Percentiles rank a stretch among this genome's conserved stretches.
phyloP scores from a whole-genome alignment of 92 coral and sea anemone species.

The Heliopora coerulea region DNA sequence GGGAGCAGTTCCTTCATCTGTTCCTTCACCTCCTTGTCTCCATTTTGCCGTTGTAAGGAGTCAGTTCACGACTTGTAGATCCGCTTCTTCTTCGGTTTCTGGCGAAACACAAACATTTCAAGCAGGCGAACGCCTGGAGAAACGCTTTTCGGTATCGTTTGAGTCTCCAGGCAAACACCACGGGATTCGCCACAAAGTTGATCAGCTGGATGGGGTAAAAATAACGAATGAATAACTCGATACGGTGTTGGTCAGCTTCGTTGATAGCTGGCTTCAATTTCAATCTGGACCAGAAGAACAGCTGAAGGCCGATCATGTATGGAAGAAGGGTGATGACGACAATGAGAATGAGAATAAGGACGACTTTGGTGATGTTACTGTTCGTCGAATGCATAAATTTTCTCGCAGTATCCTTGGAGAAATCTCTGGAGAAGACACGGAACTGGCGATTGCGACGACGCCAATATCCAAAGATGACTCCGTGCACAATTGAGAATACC shows the following conservation, averaged over 20 bases:
- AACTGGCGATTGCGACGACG: neutral
- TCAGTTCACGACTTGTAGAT: neutral
- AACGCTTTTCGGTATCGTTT: slow-evolving; percentile 22
- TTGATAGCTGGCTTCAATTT: neutral
- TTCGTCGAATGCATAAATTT: neutral
- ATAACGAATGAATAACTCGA: neutral
- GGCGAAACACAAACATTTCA: neutral
- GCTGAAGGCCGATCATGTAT: slow-evolving; percentile 20
- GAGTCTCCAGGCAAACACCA: slow-evolving; percentile 20
- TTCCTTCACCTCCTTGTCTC: no score
- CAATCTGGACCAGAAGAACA: neutral
- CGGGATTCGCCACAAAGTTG: slow-evolving; percentile 20
- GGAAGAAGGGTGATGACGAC: slow-evolving; percentile 14
- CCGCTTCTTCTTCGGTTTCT: neutral
- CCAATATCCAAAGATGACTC: neutral
- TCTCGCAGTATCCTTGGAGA: slow-evolving; percentile 11
- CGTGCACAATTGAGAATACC: neutral
- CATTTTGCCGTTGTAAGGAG: no score
- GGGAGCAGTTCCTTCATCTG: no score
- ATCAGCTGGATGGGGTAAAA: slow-evolving; percentile 26
- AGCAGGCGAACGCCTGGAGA: neutral
- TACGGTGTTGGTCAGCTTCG: neutral
- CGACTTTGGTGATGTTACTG: slow-evolving; percentile 29
- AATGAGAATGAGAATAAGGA: neutral
- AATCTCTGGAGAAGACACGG: neutral